These are phyloP conservation scores for Plebejus anna DNA, from an alignment of 2,888 invertebrate species.

Conservation along the genomic window DNA sequence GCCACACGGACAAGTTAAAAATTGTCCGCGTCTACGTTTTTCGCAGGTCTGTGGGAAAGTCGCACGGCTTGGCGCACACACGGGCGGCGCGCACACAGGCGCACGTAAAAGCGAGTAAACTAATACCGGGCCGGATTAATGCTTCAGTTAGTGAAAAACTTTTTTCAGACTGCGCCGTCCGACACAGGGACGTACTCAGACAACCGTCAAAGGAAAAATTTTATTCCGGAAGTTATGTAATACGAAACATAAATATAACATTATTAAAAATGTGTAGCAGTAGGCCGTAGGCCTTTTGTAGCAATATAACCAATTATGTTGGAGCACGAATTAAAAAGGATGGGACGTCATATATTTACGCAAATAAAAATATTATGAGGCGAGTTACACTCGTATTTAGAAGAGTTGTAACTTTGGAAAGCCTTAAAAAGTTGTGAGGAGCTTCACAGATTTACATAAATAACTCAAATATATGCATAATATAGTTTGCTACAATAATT, in stretches of 20 bases:
- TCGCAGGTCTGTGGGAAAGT: conserved; percentile 68
- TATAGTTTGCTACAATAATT: background rate
- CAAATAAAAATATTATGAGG: background rate
- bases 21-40: conserved; percentile 51
- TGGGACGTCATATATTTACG: background rate
- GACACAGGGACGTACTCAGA: conserved; percentile 63
- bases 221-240: conserved; percentile 38
- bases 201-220: conserved; percentile 41
- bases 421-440: background rate
- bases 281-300: conserved; percentile 27
- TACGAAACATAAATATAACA: conserved; percentile 38
- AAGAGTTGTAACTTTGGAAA: background rate
- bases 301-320: conserved; percentile 28
- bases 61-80: conserved; percentile 68
- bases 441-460: background rate
- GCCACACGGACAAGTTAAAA: conserved; percentile 44
- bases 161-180: conserved; percentile 79
- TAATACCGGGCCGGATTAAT: conserved; percentile 80
- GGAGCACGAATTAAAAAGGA: conserved; percentile 24
- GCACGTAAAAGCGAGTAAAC: conserved; percentile 74
- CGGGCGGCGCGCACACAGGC: conserved; percentile 59
- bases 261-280: conserved; percentile 33
- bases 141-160: conserved; percentile 81
- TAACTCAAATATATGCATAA: background rate
- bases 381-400: background rate